These are phyloP conservation scores for Diplodus puntazzo DNA, from an alignment of 2,797 vertebrate species.

Conservation along the genomic window DNA sequence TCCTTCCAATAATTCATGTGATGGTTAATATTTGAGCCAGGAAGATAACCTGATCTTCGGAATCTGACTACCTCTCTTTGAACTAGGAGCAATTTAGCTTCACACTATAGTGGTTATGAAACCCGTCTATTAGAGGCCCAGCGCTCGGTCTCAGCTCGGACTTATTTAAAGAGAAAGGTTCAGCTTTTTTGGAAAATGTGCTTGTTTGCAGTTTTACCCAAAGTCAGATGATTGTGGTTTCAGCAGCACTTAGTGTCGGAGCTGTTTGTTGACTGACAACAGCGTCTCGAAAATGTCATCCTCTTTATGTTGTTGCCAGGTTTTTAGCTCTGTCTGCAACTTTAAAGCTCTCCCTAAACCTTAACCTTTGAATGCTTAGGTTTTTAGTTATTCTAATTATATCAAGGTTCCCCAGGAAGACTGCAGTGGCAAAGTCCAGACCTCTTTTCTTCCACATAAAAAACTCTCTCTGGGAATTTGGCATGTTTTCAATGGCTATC, in stretches of 20 bases:
- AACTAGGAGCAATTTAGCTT: slow-evolving; percentile 32
- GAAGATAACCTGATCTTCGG: slow-evolving; percentile 61
- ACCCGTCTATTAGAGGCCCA: background rate
- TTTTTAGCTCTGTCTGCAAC: background rate
- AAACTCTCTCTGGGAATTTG: too few species aligned
- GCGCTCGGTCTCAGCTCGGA: background rate
- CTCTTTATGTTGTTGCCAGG: background rate
- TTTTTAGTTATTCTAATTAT: too few species aligned
- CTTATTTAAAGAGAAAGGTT: background rate
- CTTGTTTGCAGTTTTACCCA: background rate
- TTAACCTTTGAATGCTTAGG: too few species aligned
- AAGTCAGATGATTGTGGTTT: slow-evolving; percentile 13
- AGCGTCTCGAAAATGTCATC: background rate
- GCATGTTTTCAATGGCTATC: background rate
- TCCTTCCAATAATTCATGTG: slow-evolving; percentile 76
- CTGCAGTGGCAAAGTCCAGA: background rate
- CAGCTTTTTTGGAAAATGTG: background rate
- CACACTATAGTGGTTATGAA: slow-evolving; percentile 30
- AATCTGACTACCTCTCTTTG: slow-evolving; percentile 56
- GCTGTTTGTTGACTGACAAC: background rate
- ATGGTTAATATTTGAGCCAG: slow-evolving; percentile 81
- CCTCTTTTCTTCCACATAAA: background rate
- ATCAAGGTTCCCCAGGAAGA: too few species aligned
- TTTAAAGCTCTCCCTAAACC: background rate
- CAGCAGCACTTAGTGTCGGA: background rate